Evolutionary conservation across 2,888 invertebrate genomes (phyloP).

Genomic region (Leptinotarsa tumamoca): DNA sequence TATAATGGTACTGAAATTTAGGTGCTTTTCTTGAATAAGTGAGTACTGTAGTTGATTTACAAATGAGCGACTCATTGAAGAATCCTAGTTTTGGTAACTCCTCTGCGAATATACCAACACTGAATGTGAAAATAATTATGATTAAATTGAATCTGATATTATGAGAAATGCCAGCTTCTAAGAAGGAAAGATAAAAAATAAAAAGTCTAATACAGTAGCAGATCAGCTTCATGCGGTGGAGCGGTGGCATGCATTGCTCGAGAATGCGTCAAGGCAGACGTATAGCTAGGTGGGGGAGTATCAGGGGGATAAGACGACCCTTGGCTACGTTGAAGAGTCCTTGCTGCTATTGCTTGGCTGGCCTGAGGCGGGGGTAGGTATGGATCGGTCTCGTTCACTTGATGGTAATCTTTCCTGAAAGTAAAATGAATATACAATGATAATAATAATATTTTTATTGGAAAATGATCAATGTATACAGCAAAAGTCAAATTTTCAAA

Average conservation of each 20-base stretch:
- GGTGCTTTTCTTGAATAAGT: background rate
- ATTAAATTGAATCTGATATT: background rate
- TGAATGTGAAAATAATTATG: background rate
- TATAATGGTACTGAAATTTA: no score
- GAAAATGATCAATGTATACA: no score
- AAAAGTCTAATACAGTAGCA: constrained; percentile 61
- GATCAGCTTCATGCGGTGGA: constrained; percentile 65
- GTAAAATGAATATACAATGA: constrained; percentile 33
- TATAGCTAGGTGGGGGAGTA: constrained; percentile 73
- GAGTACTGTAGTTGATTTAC: background rate
- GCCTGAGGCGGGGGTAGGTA: constrained; percentile 76
- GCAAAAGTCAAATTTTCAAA: no score
- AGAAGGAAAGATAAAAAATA: constrained; percentile 50
- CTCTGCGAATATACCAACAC: background rate
- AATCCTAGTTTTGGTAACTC: no score
- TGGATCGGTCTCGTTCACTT: constrained; percentile 87
- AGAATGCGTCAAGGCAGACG: constrained; percentile 71
- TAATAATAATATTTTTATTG: no score
- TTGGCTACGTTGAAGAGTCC: constrained; percentile 76
- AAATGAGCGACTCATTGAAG: no score
- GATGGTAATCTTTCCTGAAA: constrained; percentile 81
- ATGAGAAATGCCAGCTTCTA: constrained; percentile 10
- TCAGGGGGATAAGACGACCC: constrained; percentile 75
- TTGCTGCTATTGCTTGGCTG: constrained; percentile 73
- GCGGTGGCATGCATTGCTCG: constrained; percentile 60